Conservation (phyloP, 2,888 invertebrate species). For the Chrysolina haemoptera region DNA sequence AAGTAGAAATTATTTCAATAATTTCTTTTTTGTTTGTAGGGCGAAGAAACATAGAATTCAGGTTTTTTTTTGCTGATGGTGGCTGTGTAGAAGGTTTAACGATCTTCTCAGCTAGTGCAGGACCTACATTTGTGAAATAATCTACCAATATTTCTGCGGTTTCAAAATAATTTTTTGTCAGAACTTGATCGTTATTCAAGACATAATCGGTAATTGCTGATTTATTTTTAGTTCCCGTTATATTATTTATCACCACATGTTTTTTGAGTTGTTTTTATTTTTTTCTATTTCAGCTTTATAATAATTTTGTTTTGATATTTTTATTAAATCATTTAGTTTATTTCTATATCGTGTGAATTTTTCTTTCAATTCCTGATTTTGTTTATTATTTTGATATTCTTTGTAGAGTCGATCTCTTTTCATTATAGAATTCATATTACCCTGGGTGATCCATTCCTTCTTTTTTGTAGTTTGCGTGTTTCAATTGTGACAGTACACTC, state of each 20-base stretch:
- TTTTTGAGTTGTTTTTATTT: neutral
- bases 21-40: neutral
- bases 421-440: neutral
- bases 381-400: no score
- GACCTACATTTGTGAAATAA: neutral
- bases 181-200: neutral
- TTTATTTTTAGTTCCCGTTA: constrained; percentile 4
- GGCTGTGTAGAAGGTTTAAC: no score
- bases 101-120: no score
- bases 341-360: neutral
- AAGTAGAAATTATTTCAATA: no score
- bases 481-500: no score
- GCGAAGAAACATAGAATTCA: no score
- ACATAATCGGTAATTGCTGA: neutral
- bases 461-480: neutral
- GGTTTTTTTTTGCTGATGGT: no score
- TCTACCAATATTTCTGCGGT: neutral
- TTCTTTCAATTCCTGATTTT: no score
- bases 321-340: constrained; percentile 1
- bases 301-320: no score
- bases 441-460: neutral
- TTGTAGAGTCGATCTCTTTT: neutral
- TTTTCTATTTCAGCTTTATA: neutral
- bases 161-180: neutral
- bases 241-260: constrained; percentile 2